Evolutionary conservation across 2,888 invertebrate species (phyloP), one percentile per base, ranked within the genome.

Genomic region (Synergus itoensis): DNA sequence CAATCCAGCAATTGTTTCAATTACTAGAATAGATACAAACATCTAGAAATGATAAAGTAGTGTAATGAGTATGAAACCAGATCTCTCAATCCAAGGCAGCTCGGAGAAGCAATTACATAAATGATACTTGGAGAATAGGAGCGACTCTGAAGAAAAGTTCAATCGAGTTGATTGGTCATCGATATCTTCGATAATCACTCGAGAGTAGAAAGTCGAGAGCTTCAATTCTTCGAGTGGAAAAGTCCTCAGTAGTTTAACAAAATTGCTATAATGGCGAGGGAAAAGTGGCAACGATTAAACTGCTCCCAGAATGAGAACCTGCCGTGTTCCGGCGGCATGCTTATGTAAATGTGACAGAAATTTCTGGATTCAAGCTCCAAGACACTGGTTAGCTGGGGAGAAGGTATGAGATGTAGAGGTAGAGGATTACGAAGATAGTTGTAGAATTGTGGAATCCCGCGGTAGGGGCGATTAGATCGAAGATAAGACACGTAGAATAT

Each of bases 81-180:
- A 60, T 67, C 14, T 9, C 5, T 67, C 18, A 18, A 67, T 40
- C 11, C n/a, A 21, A 67, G 21, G 28, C 1, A 18, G 43, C 36
- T 67, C 40, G 8, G 21, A 60, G 21, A 60, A 60, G 12, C 21
- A 21, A 60, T 60, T 60, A 60, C 12, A 60, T 60, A 60, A 60
- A 60, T 60, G 69, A 69, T 40, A n/a, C 41, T 18, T 69, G n/a
- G 14, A n/a, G 21, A 45, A 21, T 45, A 57, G 63, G 62, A 77
- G 65, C 75, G 21, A 63, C 36, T 77, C 60, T 40, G 36, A 75
- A 80, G 64, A 53, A 78, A 80, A 76, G 21, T 60, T 76, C 67
- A 77, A 78, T 80, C 77, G 60, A 53, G 77, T 80, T 67, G 80
- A 80, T 80, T 80, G 78, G 78, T 80, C 77, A 76, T 76, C 65